phyloP scores from a whole-genome alignment of 2,113 vertebrate species.

The Diadophis punctatus region DNA sequence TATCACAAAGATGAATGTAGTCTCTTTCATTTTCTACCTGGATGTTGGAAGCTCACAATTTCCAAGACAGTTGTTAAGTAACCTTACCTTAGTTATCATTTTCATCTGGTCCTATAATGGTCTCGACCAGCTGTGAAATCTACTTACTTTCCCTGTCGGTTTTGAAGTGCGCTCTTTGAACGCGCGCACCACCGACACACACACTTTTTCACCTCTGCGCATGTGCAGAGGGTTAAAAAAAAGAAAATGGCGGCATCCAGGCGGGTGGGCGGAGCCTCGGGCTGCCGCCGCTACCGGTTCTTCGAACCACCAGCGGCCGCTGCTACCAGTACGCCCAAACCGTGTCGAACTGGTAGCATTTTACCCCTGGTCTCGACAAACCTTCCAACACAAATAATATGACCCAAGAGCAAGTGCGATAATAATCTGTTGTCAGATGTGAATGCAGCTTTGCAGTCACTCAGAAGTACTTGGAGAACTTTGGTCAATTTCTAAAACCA shows the following conservation, averaged over 20 bases:
- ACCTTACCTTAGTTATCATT: slow-evolving; percentile 24
- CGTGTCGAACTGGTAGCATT: no score
- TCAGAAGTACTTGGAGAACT: not conserved
- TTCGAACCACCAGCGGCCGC: no score
- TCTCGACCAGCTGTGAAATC: not conserved
- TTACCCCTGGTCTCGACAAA: not conserved
- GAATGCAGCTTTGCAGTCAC: slow-evolving; percentile 17
- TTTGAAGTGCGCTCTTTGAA: no score
- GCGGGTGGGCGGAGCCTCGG: no score
- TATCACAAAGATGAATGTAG: slow-evolving; percentile 17
- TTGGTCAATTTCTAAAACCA: slow-evolving; percentile 20
- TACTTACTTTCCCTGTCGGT: no score
- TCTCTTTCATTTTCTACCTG: slow-evolving; percentile 21
- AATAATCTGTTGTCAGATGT: slow-evolving; percentile 25
- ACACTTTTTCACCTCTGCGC: no score
- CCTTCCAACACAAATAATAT: slow-evolving; percentile 22
- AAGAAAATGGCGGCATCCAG: no score
- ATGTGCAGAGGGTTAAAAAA: no score
- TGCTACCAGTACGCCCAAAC: no score
- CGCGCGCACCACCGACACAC: no score
- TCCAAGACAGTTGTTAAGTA: slow-evolving; percentile 30
- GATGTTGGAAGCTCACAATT: slow-evolving; percentile 27
- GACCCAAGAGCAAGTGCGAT: not conserved
- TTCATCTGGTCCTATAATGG: not conserved
- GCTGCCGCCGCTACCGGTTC: no score